These are phyloP conservation scores for Sitobion miscanthi DNA, from an alignment of 1,140 invertebrate genomes.

Conservation along the genomic window DNA sequence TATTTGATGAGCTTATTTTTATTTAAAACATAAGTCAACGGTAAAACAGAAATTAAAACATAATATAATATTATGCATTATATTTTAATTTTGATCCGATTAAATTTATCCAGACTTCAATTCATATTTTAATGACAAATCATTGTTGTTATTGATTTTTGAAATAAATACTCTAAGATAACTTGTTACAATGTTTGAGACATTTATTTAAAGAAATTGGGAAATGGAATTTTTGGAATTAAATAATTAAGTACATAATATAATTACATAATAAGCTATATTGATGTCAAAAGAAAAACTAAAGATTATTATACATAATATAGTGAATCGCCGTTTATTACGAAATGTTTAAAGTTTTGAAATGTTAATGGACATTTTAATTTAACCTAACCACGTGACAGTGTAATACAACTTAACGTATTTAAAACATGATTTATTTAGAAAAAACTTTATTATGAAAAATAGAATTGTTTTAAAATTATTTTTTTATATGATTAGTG, in stretches of 20 bases:
- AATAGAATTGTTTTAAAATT: not conserved
- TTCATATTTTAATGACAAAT: not conserved
- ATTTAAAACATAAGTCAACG: not conserved
- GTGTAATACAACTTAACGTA: not conserved
- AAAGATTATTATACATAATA: not conserved
- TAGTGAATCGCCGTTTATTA: not conserved
- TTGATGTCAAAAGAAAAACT: not conserved
- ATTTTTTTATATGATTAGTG: not conserved
- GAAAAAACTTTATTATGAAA: not conserved
- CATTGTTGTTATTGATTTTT: not conserved
- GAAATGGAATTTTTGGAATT: not conserved
- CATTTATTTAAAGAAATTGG: not conserved
- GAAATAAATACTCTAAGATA: not conserved
- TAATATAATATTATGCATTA: not conserved
- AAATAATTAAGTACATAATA: not conserved
- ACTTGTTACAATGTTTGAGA: not conserved
- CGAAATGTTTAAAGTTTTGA: not conserved
- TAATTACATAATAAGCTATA: not conserved
- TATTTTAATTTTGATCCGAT: not conserved
- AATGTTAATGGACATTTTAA: not conserved
- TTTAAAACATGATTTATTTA: constrained; percentile 20
- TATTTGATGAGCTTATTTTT: not conserved
- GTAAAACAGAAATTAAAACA: not conserved
- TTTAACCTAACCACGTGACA: not conserved
- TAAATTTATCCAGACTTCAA: not conserved